Percentiles rank a stretch among this genome's conserved stretches.
phyloP scores from a whole-genome alignment of 2,797 vertebrate species.

The Holocentrus rufus region DNA sequence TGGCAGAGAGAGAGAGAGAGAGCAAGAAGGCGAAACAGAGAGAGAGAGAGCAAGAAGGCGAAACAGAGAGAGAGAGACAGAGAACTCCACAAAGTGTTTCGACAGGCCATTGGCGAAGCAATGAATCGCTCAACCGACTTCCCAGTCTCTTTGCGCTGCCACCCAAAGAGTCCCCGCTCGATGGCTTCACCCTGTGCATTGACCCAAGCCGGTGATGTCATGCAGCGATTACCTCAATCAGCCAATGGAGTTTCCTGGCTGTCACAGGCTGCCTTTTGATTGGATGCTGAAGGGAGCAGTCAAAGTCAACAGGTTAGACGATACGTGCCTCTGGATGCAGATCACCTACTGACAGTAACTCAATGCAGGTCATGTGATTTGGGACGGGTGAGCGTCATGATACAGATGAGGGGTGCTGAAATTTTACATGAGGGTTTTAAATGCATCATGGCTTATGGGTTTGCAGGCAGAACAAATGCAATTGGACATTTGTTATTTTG shows the following conservation, averaged over 20 bases:
- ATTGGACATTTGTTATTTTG: not conserved
- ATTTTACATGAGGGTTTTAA: not conserved
- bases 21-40: conserved; percentile 9
- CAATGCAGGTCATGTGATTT: not conserved
- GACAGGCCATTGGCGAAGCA: conserved; percentile 55
- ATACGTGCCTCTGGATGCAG: not conserved
- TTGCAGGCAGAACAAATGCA: not conserved
- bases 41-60: too few species aligned
- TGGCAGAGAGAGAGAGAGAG: conserved; percentile 2
- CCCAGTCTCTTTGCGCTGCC: conserved; percentile 57
- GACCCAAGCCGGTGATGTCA: conserved; percentile 51
- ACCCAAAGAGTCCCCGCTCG: conserved; percentile 49
- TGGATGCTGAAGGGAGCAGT: conserved; percentile 58
- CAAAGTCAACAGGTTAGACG: conserved; percentile 61
- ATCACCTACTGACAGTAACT: not conserved
- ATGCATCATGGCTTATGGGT: not conserved
- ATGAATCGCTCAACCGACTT: conserved; percentile 59
- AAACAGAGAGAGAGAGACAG: conserved; percentile 13
- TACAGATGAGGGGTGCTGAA: not conserved
- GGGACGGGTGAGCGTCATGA: not conserved
- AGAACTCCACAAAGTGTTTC: conserved; percentile 45
- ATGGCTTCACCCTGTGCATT: conserved; percentile 22
- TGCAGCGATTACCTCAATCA: conserved; percentile 72
- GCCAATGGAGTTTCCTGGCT: conserved; percentile 60
- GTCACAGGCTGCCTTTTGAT: conserved; percentile 41